Base-by-base conservation (phyloP, 1,140 invertebrate genomes). In the Diachasmimorpha longicaudata region DNA sequence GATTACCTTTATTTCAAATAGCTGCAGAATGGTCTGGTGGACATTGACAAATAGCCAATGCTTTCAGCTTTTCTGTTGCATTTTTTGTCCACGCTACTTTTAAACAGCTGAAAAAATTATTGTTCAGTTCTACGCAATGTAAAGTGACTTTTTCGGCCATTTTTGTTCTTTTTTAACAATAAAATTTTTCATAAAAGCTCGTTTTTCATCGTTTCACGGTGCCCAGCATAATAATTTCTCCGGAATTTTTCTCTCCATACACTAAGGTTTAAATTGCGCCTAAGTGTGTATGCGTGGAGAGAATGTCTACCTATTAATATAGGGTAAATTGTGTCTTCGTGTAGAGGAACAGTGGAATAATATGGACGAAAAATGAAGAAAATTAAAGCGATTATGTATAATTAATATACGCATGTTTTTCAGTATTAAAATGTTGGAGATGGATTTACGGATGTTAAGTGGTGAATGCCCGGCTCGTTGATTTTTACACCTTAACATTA, bases 341-440 rank as follows among this genome's bases (percentile, higher is more conserved):
- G 25, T 31, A 58, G 13, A 37, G 21, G 52, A 19, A 72, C n/a
- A 39, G 0, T 11, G 14, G 48, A 52, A 19, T 13, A 52, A 52
- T 70, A 46, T 48, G 46, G 69, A 48, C n/a, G 25, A 70, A 36
- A 31, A 37, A 37, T 21, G 42, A 52, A 21, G n/a, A 55, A 58
- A 75, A 67, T 72, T 52, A 37, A 23, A 52, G 66, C 39, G 70
- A 71, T 68, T 14, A 70, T 72, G 55, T 71, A 72, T 25, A 52
- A 75, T 52, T 74, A 72, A 78, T 77, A 68, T 79, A 80, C 66
- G 74, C 48, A 72, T 78, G 72, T 77, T 72, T 80, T 78, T 79
- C 80, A 81, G 79, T 81, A 81, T 81, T 81, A 79, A 55, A 78
- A 72, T 78, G 79, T 70, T 73, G 71, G 46, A 67, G 74, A 76